Base-by-base conservation (phyloP, 2,888 invertebrate genomes). In the Linnaemya tessellans region DNA sequence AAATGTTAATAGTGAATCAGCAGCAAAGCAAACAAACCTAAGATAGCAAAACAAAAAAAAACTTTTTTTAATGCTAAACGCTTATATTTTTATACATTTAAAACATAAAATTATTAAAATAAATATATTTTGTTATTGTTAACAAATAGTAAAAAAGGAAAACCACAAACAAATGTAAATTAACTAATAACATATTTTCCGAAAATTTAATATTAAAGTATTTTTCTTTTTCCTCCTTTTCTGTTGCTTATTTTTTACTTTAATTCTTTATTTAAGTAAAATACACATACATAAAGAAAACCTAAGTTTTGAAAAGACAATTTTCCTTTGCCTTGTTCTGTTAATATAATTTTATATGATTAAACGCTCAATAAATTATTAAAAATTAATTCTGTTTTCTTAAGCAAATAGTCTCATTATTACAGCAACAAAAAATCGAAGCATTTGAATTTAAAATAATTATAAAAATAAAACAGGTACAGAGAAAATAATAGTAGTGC, bases 81-180 rank as follows among this genome's bases (percentile, higher is more conserved):
- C 84, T 81, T 84, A 84, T 84, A 84, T 81, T 81, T 84, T 81
- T 81, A 84, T 84, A 84, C 84, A 80, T 80, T 84, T 77, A 84
- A 78, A 77, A 77, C 38, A 73, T 60, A 80, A 77, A 73, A 67
- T 83, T 68, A 83, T 73, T 75, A 75, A 81, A 71, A 84, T 75
- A 80, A 71, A 84, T 84, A 84, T 80, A 77, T 80, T 84, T 84
- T 84, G 84, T 84, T 84, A 84, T 84, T 84, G 84, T 84, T 84
- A 82, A 83, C 75, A 85, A 85, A 85, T 82, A 79, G 74, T 82
- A 65, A 68, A 82, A 81, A 56, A 22, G 20, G 25, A 54, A 58
- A 74, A 60, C 22, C 25, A 67, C 60, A 46, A 81, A 38, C 20
- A 54, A 51, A 35, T 74, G 60, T 67, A 75, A 67, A 51, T 38